Percentiles rank a stretch among this genome's conserved stretches.
Conservation (phyloP, 2,113 vertebrate genomes). For the Casuarius casuarius region DNA sequence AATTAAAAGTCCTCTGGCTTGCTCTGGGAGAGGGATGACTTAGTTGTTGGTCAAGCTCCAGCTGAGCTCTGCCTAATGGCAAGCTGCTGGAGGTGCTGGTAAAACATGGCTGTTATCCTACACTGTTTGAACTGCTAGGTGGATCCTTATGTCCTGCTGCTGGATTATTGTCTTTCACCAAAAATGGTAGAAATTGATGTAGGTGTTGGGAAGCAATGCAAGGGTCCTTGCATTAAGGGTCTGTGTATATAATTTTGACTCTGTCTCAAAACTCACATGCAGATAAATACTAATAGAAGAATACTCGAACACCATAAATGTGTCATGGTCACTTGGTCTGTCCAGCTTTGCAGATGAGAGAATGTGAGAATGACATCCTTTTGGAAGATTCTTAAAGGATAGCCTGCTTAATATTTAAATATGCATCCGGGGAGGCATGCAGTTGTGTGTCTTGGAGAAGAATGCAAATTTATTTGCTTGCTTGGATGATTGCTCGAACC, state of each 20-base stretch:
- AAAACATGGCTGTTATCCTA: fast-evolving
- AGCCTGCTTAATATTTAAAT: not conserved
- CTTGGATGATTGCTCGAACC: not conserved
- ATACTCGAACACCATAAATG: not conserved
- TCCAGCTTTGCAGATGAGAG: conserved; percentile 4
- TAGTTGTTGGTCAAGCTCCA: not conserved
- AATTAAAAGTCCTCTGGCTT: not conserved
- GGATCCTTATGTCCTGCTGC: not conserved
- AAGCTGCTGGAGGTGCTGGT: not conserved
- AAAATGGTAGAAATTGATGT: not conserved
- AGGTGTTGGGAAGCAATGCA: not conserved
- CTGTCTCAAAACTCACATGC: not conserved
- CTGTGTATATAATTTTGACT: not conserved
- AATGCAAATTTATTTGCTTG: not conserved
- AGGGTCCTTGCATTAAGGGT: not conserved
- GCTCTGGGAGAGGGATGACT: not conserved
- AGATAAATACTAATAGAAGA: not conserved
- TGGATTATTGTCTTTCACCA: not conserved
- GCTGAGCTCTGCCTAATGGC: not conserved
- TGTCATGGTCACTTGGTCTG: not conserved
- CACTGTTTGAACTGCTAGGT: fast-evolving
- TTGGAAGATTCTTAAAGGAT: conserved; percentile 6
- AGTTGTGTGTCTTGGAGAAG: conserved; percentile 29
- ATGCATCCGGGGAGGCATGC: not conserved
- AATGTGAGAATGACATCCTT: not conserved